These are phyloP conservation scores for Podarcis cretensis DNA, from an alignment of 2,113 vertebrate species.

Conservation along the genomic window DNA sequence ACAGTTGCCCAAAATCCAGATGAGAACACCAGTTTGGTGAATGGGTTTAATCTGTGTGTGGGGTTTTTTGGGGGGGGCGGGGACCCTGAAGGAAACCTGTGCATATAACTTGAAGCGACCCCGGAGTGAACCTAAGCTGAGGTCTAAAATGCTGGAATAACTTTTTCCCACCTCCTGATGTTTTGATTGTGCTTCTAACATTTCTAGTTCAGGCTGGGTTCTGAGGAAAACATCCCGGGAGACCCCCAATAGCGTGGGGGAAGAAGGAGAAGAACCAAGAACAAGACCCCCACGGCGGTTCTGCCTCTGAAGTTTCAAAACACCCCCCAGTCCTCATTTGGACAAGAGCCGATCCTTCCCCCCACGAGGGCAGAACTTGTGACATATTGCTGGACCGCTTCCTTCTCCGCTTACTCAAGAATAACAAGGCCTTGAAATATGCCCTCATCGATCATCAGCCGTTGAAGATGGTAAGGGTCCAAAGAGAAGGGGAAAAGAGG, in stretches of 20 bases:
- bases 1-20: no score
- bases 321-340: not conserved
- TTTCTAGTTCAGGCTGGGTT: not conserved
- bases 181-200: not conserved
- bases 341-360: conserved; percentile 13
- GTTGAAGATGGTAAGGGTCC: conserved; percentile 50
- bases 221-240: rapidly evolving
- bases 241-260: not conserved
- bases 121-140: not conserved
- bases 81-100: not conserved
- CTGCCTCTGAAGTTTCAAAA: not conserved
- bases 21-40: not conserved
- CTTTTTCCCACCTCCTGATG: not conserved
- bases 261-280: not conserved
- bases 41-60: no score
- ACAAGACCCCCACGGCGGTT: not conserved
- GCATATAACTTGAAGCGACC: not conserved
- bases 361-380: conserved; percentile 14
- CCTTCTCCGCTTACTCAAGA: conserved; percentile 33
- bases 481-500: conserved; percentile 10
- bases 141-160: conserved; percentile 23
- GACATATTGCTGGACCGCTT: conserved; percentile 57
- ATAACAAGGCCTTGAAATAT: conserved; percentile 52
- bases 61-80: no score
- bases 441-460: conserved; percentile 50